Conservation (phyloP, 2,888 invertebrate genomes). For the Coremacera marginata region DNA sequence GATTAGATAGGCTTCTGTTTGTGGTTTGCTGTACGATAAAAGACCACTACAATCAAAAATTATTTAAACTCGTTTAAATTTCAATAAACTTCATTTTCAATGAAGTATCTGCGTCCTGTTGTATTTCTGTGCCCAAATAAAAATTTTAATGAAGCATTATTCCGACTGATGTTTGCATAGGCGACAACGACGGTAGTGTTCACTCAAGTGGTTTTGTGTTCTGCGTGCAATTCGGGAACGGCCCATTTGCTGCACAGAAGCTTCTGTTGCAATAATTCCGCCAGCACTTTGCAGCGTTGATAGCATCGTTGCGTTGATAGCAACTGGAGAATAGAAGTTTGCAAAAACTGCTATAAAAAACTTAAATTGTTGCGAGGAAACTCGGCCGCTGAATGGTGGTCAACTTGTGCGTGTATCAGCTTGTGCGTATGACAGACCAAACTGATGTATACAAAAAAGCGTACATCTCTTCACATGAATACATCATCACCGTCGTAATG, state of each 20-base stretch:
- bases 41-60: too few relatives aligned
- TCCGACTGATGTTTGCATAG: constrained; percentile 42
- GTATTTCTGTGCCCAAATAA: too few relatives aligned
- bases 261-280: constrained; percentile 46
- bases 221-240: neutral
- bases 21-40: too few relatives aligned
- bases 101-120: too few relatives aligned
- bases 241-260: constrained; percentile 36
- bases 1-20: too few relatives aligned
- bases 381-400: neutral
- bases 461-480: neutral
- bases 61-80: too few relatives aligned
- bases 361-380: constrained; percentile 4
- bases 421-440: neutral
- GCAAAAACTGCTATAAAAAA: neutral
- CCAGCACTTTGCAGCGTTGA: constrained; percentile 36
- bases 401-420: neutral
- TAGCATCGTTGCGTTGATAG: constrained; percentile 1
- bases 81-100: too few relatives aligned
- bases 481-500: neutral
- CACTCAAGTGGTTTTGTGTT: neutral
- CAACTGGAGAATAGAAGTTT: too few relatives aligned
- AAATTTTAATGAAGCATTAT: neutral
- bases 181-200: constrained; percentile 35
- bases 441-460: neutral